These are phyloP conservation scores for Scylla paramamosain DNA, from an alignment of 1,140 invertebrate species.

Conservation along the genomic window DNA sequence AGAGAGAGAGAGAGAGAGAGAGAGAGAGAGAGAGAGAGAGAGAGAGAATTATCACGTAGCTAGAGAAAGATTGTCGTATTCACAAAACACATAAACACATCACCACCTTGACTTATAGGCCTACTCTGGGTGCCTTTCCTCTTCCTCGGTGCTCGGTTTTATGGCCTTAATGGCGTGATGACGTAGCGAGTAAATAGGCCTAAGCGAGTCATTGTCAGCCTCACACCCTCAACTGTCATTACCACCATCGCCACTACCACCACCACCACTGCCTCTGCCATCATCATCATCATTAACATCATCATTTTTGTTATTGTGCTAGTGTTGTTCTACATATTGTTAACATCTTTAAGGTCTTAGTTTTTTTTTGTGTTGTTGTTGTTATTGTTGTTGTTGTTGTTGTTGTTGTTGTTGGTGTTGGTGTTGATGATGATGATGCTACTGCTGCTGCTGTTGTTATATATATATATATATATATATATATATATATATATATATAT, in stretches of 20 bases:
- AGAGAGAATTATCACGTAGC: background rate
- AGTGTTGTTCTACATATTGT: too few relatives aligned
- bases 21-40: constrained; percentile 20
- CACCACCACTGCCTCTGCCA: background rate
- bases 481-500: too few relatives aligned
- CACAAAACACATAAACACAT: constrained; percentile 23
- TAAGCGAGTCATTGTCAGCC: constrained; percentile 10
- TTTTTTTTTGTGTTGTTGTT: too few relatives aligned
- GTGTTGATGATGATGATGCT: too few relatives aligned
- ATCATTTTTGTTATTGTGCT: too few relatives aligned
- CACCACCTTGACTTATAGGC: background rate
- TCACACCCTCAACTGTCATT: background rate
- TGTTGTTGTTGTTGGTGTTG: too few relatives aligned
- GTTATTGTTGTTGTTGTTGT: too few relatives aligned
- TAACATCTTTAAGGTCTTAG: too few relatives aligned
- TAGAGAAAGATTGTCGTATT: background rate
- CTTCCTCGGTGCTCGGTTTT: background rate
- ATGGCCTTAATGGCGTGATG: constrained; percentile 20
- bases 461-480: too few relatives aligned
- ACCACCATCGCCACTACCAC: background rate
- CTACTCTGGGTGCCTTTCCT: background rate
- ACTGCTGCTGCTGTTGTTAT: too few relatives aligned
- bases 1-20: constrained; percentile 20
- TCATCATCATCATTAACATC: background rate
- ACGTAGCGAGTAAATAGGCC: background rate